Conservation (phyloP, 2,797 vertebrate genomes). For the Poeciliopsis infans region DNA sequence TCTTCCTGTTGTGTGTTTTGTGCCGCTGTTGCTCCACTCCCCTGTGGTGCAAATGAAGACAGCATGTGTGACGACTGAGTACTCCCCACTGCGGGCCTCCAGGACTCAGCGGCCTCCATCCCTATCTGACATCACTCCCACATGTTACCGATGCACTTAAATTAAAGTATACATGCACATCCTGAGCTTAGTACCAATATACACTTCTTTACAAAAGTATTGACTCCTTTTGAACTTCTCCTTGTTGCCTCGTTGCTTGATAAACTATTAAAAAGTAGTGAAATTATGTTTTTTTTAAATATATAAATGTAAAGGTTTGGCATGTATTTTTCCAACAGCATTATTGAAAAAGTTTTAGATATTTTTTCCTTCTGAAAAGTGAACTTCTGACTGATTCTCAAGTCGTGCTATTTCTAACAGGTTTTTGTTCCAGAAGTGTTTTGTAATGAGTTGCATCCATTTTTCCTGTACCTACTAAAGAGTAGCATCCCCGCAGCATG, state of each 20-base stretch:
- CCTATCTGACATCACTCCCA: conserved; percentile 20
- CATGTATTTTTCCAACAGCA: not conserved
- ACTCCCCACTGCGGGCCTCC: conserved; percentile 45
- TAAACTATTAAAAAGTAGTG: not conserved
- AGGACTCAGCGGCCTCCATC: conserved; percentile 5
- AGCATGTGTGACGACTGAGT: conserved; percentile 64
- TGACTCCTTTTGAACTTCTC: not conserved
- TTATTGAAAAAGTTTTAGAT: not conserved
- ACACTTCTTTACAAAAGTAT: not conserved
- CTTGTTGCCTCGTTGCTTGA: not conserved
- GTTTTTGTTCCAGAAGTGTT: not conserved
- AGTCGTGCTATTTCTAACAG: not conserved
- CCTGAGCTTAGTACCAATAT: not conserved
- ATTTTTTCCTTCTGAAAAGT: not conserved
- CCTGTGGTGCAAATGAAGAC: conserved; percentile 74
- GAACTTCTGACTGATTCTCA: not conserved
- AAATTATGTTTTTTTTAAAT: not conserved
- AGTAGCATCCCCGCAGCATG: not conserved
- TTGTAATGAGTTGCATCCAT: not conserved
- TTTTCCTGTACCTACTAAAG: not conserved
- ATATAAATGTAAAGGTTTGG: not conserved
- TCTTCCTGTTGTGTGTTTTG: conserved; percentile 75
- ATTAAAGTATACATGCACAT: conserved; percentile 20
- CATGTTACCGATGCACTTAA: conserved; percentile 24
- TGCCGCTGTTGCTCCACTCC: conserved; percentile 60